Evolutionary conservation across 2,797 vertebrate genomes (phyloP).

Genomic region (Rhodeus uyekii): DNA sequence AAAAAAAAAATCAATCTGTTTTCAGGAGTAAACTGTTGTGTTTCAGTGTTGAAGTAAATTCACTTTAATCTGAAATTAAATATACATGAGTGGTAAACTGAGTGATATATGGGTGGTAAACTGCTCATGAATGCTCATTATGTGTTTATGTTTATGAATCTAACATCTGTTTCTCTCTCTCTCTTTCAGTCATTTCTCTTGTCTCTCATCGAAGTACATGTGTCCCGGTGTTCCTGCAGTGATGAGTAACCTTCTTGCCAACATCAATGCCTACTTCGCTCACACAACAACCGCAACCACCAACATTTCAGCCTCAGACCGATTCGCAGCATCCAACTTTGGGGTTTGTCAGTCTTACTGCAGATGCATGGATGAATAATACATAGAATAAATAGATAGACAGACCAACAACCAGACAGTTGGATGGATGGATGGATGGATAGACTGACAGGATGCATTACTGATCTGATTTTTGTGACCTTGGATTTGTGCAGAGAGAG

Average conservation of each 20-base stretch:
- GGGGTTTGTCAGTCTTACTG: constrained; percentile 80
- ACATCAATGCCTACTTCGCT: constrained; percentile 97
- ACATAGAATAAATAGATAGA: fast-evolving
- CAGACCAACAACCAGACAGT: fast-evolving
- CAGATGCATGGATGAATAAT: not conserved
- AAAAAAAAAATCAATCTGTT: not conserved
- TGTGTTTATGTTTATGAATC: not conserved
- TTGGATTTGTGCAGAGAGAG: constrained; percentile 85
- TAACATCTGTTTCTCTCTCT: constrained; percentile 9
- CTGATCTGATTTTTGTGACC: not conserved
- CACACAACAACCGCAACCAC: constrained; percentile 93
- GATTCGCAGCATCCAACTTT: constrained; percentile 97
- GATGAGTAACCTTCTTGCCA: constrained; percentile 96
- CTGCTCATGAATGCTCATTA: not conserved
- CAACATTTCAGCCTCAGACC: constrained; percentile 93
- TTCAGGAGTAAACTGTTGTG: not conserved
- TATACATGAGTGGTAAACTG: no score
- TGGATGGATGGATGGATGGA: not conserved
- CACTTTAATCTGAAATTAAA: not conserved
- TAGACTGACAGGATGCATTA: not conserved
- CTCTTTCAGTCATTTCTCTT: constrained; percentile 90
- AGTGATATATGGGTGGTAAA: not conserved
- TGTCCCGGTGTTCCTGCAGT: constrained; percentile 94
- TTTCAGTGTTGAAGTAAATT: not conserved
- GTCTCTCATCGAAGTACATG: constrained; percentile 97